phyloP scores from a whole-genome alignment of 2,113 vertebrate species.

The Vanacampus margaritifer region DNA sequence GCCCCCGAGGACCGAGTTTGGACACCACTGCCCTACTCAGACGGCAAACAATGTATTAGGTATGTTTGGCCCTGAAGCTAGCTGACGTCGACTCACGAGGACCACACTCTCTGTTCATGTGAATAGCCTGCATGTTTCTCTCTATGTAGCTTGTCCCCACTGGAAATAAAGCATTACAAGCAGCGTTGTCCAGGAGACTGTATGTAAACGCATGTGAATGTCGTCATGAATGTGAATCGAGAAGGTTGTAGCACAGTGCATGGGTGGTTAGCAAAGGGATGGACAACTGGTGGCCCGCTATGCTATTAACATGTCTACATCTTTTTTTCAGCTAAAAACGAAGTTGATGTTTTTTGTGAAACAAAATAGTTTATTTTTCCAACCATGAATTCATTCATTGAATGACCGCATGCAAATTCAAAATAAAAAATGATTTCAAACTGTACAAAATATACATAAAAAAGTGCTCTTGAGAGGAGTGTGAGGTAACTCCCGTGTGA shows the following conservation, averaged over 20 bases:
- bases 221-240: slow-evolving; percentile 42
- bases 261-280: too few species aligned
- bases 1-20: too few species aligned
- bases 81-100: slow-evolving; percentile 40
- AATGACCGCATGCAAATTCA: slow-evolving; percentile 32
- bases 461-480: slow-evolving; percentile 68
- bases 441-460: slow-evolving; percentile 58
- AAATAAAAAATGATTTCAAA: slow-evolving; percentile 42
- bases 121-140: slow-evolving; percentile 36
- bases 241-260: not conserved
- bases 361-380: slow-evolving; percentile 70
- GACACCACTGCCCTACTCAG: slow-evolving; percentile 51
- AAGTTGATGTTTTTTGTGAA: slow-evolving; percentile 9
- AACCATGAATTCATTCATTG: slow-evolving; percentile 56
- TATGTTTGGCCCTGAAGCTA: slow-evolving; percentile 36
- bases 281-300: too few species aligned
- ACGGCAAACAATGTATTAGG: slow-evolving; percentile 52
- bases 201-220: slow-evolving; percentile 36
- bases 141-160: slow-evolving; percentile 35
- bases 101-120: slow-evolving; percentile 14
- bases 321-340: not conserved
- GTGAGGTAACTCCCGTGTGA: slow-evolving; percentile 21
- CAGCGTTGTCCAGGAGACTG: slow-evolving; percentile 20
- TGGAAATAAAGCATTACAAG: slow-evolving; percentile 43
- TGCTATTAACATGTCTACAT: too few species aligned